Percentiles rank a stretch among this genome's conserved stretches.
These are phyloP conservation scores for Alsophila aescularia DNA, from an alignment of 2,888 invertebrate genomes.

Conservation along the genomic window DNA sequence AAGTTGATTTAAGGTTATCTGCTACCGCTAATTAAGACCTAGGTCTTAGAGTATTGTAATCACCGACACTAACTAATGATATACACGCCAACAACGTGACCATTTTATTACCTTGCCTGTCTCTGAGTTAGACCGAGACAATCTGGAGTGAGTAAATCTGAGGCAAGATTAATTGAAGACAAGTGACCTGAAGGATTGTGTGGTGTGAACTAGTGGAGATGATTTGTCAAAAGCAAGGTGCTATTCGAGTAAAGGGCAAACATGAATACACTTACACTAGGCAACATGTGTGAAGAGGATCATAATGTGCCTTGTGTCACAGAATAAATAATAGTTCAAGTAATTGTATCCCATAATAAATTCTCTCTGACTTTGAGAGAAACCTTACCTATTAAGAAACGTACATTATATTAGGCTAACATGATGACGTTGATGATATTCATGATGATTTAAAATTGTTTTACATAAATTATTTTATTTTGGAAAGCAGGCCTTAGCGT, in stretches of 20 bases:
- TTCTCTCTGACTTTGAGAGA: no score
- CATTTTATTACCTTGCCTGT: slow-evolving; percentile 31
- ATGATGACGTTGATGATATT: no score
- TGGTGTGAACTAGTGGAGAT: background rate
- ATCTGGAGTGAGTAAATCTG: slow-evolving; percentile 30
- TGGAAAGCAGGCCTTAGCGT: no score
- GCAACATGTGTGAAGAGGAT: no score
- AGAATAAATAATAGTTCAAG: no score
- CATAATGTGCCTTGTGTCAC: no score
- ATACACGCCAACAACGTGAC: slow-evolving; percentile 35
- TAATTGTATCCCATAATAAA: no score
- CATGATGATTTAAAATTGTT: no score
- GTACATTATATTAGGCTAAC: no score
- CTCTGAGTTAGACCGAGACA: background rate
- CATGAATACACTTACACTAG: no score
- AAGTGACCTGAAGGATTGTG: slow-evolving; percentile 6
- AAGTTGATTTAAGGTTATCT: slow-evolving; percentile 42
- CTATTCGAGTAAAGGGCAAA: background rate
- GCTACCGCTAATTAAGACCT: slow-evolving; percentile 42
- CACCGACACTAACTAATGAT: slow-evolving; percentile 44
- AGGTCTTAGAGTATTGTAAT: slow-evolving; percentile 44
- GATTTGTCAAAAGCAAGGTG: background rate
- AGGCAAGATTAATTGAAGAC: slow-evolving; percentile 33
- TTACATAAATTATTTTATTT: no score
- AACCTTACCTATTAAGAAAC: no score